Percentiles rank a stretch among this genome's conserved stretches.
Evolutionary conservation across 2,797 vertebrate species (phyloP).

Genomic region (Falco rusticolus): DNA sequence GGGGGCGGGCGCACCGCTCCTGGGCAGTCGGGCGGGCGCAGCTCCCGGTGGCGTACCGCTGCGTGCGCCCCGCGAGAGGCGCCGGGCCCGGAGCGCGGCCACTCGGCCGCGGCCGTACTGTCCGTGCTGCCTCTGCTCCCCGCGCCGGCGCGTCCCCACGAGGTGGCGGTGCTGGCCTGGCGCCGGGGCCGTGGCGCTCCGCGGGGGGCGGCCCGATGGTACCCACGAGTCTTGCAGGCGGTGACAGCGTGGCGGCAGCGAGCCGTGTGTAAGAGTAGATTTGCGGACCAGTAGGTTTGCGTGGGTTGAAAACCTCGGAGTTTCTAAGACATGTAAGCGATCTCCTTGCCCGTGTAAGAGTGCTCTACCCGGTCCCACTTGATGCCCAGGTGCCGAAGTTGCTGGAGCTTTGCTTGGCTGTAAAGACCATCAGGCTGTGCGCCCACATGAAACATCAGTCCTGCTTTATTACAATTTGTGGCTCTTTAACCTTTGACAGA

Average conservation of each 20-base stretch:
- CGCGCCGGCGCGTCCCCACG: background rate
- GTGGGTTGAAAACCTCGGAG: background rate
- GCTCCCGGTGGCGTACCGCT: background rate
- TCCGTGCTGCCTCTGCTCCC: too few species aligned
- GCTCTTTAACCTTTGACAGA: background rate
- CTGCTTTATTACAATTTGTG: background rate
- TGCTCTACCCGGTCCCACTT: fast-evolving
- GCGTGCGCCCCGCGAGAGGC: too few species aligned
- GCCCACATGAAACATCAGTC: fast-evolving
- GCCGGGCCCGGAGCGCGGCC: too few species aligned
- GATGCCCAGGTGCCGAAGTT: background rate
- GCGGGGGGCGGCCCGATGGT: fast-evolving
- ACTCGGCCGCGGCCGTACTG: too few species aligned
- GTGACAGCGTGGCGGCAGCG: fast-evolving
- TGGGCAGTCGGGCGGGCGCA: fast-evolving
- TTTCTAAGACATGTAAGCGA: fast-evolving
- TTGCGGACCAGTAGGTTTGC: fast-evolving
- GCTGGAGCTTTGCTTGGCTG: background rate
- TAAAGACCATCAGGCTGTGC: background rate
- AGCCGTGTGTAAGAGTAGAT: fast-evolving
- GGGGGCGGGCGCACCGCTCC: too few species aligned
- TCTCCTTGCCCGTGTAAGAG: fast-evolving
- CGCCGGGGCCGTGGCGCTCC: fast-evolving
- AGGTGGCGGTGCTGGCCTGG: background rate
- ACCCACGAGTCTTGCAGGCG: fast-evolving